Evolutionary conservation across 2,888 invertebrate genomes (phyloP), one percentile per base, ranked within the genome.

Genomic region (Halictus quadricinctus): DNA sequence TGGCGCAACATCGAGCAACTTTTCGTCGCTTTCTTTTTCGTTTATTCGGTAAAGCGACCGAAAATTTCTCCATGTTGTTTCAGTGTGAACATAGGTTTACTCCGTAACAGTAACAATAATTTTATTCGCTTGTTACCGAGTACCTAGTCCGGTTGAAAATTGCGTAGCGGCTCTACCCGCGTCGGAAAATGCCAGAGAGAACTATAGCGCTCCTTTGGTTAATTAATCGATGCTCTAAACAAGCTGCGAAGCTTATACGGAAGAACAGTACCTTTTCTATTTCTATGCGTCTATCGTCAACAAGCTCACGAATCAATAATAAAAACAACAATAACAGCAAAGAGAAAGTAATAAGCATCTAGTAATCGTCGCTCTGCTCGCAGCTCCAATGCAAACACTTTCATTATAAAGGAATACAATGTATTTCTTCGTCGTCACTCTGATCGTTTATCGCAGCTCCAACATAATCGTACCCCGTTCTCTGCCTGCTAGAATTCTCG

Each of bases 381-480:
- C 21, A 21, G 8, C 54, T 54, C 3, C 21, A 21, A 54, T 21
- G 54, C 21, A 54, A 21, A 21, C 8, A 54, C 54, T 54, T 21
- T 8, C 54, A 21, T 54, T 54, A 21, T 54, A 21, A 54, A 54
- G 21, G 8, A 54, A 54, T 21, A 54, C 54, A 21, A 54, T 54
- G 54, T 54, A 54, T 54, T 54, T 54, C 54, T 54, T 54, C 54
- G 54, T 54, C 54, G 54, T 54, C 54, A 21, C n/a, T 4, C n/a
- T 10, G 21, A 54, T 54, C 54, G 54, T 54, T 54, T 54, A 54
- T 54, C 54, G n/a, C 54, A 21, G 54, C n/a, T 54, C 54, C 21
- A n/a, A 54, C n/a, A 54, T 10, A n/a, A n/a, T n/a, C 54, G 10
- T n/a, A n/a, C 36, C n/a, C 48, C 75, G 69, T 21, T 87, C 74